phyloP scores from a whole-genome alignment of 2,797 vertebrate genomes.

The Limosa lapponica region DNA sequence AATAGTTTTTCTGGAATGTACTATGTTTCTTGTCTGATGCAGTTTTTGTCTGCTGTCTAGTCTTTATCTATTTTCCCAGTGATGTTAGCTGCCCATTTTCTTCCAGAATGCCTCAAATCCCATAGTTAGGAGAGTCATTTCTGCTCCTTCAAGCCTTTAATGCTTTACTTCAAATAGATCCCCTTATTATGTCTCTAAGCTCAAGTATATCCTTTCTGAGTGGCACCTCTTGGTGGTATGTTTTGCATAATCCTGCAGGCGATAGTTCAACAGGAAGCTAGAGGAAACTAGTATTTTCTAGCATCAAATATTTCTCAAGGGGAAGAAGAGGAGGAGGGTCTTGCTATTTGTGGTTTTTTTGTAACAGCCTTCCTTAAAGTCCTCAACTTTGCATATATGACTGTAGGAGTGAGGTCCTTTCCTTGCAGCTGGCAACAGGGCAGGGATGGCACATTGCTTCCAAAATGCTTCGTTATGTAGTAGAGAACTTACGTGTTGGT shows the following conservation, averaged over 20 bases:
- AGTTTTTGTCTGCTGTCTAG: background rate
- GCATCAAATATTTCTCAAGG: background rate
- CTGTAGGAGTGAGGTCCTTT: background rate
- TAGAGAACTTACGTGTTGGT: fast-evolving
- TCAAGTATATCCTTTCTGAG: background rate
- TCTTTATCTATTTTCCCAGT: background rate
- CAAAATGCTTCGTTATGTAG: background rate
- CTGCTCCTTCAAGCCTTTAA: background rate
- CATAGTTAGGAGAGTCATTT: background rate
- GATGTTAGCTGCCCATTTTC: background rate
- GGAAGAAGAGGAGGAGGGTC: background rate
- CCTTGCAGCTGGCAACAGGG: background rate
- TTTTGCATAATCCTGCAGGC: background rate
- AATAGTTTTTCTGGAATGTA: background rate
- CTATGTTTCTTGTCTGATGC: background rate
- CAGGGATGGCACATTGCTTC: background rate
- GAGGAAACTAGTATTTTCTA: background rate
- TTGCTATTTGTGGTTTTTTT: background rate
- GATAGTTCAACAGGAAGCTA: background rate
- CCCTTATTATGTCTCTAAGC: background rate
- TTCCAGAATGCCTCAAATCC: background rate
- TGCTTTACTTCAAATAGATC: background rate
- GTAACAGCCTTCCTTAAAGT: background rate
- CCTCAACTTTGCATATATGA: background rate
- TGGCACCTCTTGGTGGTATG: background rate